phyloP scores from a whole-genome alignment of 2,888 invertebrate species.

The Meiosimyza platycephala region DNA sequence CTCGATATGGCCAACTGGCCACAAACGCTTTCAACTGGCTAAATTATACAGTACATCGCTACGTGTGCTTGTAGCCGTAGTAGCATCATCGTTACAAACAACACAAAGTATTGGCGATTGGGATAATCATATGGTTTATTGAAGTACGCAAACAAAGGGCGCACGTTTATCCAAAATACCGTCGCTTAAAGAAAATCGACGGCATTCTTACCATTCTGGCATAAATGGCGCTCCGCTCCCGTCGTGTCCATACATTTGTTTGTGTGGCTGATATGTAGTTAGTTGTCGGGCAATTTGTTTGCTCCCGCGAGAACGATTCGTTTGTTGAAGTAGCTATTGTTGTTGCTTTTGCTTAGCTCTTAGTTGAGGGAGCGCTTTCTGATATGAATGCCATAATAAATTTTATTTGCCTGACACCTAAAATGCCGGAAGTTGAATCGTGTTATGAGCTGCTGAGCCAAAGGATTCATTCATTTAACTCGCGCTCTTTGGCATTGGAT shows the following conservation, averaged over 20 bases:
- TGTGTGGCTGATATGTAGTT: background rate
- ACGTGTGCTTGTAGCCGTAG: slow-evolving; percentile 7
- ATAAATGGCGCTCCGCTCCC: background rate
- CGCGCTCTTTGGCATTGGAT: no score
- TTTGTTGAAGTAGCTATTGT: background rate
- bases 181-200: background rate
- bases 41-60: slow-evolving; percentile 50
- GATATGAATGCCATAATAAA: slow-evolving; percentile 40
- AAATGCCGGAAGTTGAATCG: slow-evolving; percentile 44
- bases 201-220: background rate
- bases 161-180: slow-evolving; percentile 46
- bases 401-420: slow-evolving; percentile 46
- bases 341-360: no score
- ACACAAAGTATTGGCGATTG: slow-evolving; percentile 16
- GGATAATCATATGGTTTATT: slow-evolving; percentile 60
- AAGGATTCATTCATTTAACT: background rate
- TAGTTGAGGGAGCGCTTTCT: background rate
- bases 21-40: slow-evolving; percentile 50
- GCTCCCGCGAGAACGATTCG: slow-evolving; percentile 16
- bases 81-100: slow-evolving; percentile 5
- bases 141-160: slow-evolving; percentile 58
- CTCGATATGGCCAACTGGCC: slow-evolving; percentile 51
- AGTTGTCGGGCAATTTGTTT: background rate
- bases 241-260: background rate
- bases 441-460: slow-evolving; percentile 12